Conservation (phyloP, 2,113 vertebrate species). For the Cebus imitator region DNA sequence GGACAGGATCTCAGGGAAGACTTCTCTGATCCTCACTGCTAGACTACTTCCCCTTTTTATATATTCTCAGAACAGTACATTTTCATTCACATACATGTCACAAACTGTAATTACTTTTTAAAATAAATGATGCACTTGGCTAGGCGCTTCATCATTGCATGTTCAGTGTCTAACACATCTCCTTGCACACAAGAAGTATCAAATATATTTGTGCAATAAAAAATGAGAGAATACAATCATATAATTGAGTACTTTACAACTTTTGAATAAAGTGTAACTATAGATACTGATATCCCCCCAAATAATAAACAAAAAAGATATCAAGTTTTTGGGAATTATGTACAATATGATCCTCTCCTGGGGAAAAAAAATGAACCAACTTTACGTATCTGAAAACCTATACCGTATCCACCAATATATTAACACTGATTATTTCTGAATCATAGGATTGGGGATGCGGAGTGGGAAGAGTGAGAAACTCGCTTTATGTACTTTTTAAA, state of each 20-base stretch:
- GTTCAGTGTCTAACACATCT: not conserved
- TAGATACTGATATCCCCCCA: not conserved
- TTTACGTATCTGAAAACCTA: not conserved
- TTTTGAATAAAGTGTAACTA: not conserved
- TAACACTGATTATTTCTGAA: not conserved
- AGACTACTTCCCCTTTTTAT: not conserved
- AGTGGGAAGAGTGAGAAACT: not conserved
- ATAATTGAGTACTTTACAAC: not conserved
- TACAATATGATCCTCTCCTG: not conserved
- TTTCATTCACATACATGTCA: not conserved
- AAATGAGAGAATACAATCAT: not conserved
- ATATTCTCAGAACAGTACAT: not conserved
- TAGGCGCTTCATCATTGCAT: not conserved
- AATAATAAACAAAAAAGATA: not conserved
- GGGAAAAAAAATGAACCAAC: not conserved
- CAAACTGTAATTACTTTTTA: not conserved
- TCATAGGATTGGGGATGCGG: not conserved
- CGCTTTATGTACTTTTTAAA: not conserved
- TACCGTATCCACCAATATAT: not conserved
- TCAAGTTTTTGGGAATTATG: not conserved
- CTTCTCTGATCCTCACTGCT: not conserved
- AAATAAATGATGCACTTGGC: not conserved
- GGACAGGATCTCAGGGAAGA: not conserved
- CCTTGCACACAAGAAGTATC: not conserved
- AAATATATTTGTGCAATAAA: not conserved